Evolutionary conservation across 2,888 invertebrate species (phyloP).

Genomic region (Microctonus hyperodae): DNA sequence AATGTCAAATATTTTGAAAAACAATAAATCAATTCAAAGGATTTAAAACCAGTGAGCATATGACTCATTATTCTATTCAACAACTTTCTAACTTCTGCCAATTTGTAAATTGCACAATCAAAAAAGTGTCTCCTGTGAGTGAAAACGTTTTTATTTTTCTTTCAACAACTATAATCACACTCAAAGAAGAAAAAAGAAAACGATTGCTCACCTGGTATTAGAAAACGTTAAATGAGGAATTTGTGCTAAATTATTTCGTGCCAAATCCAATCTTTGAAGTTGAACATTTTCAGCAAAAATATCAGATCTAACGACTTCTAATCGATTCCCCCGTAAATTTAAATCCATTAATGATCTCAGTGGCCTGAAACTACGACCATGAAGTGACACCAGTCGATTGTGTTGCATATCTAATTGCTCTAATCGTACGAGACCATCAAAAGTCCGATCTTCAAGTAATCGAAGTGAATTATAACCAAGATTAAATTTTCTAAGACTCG

Average conservation of each 20-base stretch:
- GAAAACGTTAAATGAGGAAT: slow-evolving; percentile 72
- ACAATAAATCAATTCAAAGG: neutral
- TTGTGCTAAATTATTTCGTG: slow-evolving; percentile 76
- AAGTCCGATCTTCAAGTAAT: slow-evolving; percentile 73
- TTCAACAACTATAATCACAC: neutral
- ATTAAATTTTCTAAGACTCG: slow-evolving; percentile 74
- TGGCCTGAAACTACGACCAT: slow-evolving; percentile 72
- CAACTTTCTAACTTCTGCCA: slow-evolving; percentile 55
- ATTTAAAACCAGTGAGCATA: slow-evolving; percentile 3
- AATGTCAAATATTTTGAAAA: neutral
- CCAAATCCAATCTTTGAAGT: slow-evolving; percentile 75
- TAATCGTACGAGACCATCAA: slow-evolving; percentile 74
- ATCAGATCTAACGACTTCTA: slow-evolving; percentile 75
- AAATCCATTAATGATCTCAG: slow-evolving; percentile 73
- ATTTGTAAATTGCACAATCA: slow-evolving; percentile 54
- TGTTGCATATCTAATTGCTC: slow-evolving; percentile 79
- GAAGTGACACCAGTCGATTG: slow-evolving; percentile 75
- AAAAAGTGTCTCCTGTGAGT: slow-evolving; percentile 45
- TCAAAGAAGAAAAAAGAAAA: slow-evolving; percentile 14
- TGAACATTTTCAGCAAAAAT: slow-evolving; percentile 72
- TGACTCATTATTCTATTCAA: slow-evolving; percentile 27
- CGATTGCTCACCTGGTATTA: slow-evolving; percentile 57
- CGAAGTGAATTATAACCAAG: slow-evolving; percentile 78
- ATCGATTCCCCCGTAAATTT: slow-evolving; percentile 78
- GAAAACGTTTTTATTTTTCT: slow-evolving; percentile 51